phyloP scores from a whole-genome alignment of 2,113 vertebrate species.

The Peucedramus taeniatus region DNA sequence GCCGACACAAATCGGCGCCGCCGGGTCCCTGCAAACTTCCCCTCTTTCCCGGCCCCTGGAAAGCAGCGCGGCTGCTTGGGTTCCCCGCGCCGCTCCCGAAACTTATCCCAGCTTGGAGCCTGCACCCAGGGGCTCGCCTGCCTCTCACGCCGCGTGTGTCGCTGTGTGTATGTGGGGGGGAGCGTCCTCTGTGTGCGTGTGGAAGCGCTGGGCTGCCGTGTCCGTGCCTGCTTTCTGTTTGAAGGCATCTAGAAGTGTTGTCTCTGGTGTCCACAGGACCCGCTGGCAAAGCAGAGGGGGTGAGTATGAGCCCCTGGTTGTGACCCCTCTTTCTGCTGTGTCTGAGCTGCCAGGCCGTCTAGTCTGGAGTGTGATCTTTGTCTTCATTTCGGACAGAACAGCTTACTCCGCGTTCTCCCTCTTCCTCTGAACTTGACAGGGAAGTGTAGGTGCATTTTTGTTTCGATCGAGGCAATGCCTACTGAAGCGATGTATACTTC shows the following conservation, averaged over 20 bases:
- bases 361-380: background rate
- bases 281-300: background rate
- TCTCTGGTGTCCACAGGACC: background rate
- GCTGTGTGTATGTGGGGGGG: background rate
- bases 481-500: background rate
- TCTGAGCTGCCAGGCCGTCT: background rate
- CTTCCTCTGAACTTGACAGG: background rate
- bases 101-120: background rate
- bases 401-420: background rate
- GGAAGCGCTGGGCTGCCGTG: background rate
- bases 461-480: background rate
- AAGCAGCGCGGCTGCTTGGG: background rate
- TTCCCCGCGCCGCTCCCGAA: background rate
- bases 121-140: background rate
- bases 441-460: background rate
- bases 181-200: background rate
- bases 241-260: background rate
- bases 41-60: background rate
- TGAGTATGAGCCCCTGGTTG: background rate
- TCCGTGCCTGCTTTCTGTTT: background rate
- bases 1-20: background rate
- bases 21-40: background rate
- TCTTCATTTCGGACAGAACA: background rate
- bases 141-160: background rate
- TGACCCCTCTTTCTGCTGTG: background rate